These are phyloP conservation scores for Camponotus floridanus DNA, from an alignment of 1,140 invertebrate genomes.

Conservation along the genomic window DNA sequence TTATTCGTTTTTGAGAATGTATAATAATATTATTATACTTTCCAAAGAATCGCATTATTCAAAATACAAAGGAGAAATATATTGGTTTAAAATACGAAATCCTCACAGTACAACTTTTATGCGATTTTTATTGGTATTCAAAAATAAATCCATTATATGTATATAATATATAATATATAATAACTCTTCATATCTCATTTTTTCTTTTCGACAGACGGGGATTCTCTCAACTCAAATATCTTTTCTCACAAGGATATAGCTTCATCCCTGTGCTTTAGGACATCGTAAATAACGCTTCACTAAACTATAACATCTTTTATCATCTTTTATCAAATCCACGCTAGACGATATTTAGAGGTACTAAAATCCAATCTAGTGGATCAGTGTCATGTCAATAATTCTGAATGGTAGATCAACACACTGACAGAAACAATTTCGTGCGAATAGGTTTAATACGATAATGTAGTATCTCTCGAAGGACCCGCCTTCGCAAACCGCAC, in stretches of 20 bases:
- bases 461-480: background rate
- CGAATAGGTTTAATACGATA: conserved; percentile 5
- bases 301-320: conserved; percentile 15
- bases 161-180: background rate
- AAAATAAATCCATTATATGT: background rate
- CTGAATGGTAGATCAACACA: conserved; percentile 15
- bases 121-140: background rate
- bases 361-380: background rate
- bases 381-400: conserved; percentile 30
- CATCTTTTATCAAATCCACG: background rate
- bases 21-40: background rate
- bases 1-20: background rate
- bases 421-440: background rate
- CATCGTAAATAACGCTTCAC: conserved; percentile 8
- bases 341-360: background rate
- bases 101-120: background rate
- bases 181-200: background rate
- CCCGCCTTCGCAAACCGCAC: background rate
- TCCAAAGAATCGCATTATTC: background rate
- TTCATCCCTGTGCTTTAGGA: background rate
- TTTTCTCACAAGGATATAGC: background rate
- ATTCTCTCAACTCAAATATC: conserved; percentile 10
- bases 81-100: background rate
- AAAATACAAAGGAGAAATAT: background rate
- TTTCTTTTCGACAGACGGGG: background rate